These are phyloP conservation scores for Macquaria australasica DNA, from an alignment of 2,113 vertebrate genomes.

Conservation along the genomic window DNA sequence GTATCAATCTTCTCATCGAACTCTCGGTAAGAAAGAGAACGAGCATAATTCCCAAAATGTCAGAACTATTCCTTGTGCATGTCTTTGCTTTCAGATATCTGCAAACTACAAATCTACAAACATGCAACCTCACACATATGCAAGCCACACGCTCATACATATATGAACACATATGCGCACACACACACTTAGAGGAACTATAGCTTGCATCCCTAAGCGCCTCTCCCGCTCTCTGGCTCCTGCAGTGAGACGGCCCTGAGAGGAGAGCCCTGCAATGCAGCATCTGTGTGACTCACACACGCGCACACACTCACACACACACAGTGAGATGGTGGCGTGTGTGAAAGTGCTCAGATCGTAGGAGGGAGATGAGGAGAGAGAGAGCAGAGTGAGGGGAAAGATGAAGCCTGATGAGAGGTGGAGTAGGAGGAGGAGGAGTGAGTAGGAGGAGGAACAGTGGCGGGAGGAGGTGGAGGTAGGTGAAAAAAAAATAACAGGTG, in stretches of 20 bases:
- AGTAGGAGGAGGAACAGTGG: conserved; percentile 64
- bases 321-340: conserved; percentile 45
- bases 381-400: conserved; percentile 60
- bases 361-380: conserved; percentile 70
- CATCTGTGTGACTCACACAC: conserved; percentile 79
- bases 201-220: conserved; percentile 36
- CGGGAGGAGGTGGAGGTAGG: conserved; percentile 60
- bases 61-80: background rate
- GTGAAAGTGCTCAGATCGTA: conserved; percentile 72
- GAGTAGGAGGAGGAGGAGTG: conserved; percentile 65
- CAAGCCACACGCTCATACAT: background rate
- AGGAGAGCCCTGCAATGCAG: conserved; percentile 85
- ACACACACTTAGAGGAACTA: conserved; percentile 4
- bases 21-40: background rate
- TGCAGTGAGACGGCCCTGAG: conserved; percentile 72
- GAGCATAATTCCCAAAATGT: background rate
- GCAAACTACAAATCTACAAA: background rate
- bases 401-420: conserved; percentile 68
- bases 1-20: background rate
- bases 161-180: background rate
- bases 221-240: conserved; percentile 60
- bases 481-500: conserved; percentile 67
- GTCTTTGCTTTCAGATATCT: background rate
- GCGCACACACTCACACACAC: conserved; percentile 6
- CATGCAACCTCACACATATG: background rate